Base-by-base conservation (phyloP, 1,140 invertebrate species). In the Drosophila mauritiana region DNA sequence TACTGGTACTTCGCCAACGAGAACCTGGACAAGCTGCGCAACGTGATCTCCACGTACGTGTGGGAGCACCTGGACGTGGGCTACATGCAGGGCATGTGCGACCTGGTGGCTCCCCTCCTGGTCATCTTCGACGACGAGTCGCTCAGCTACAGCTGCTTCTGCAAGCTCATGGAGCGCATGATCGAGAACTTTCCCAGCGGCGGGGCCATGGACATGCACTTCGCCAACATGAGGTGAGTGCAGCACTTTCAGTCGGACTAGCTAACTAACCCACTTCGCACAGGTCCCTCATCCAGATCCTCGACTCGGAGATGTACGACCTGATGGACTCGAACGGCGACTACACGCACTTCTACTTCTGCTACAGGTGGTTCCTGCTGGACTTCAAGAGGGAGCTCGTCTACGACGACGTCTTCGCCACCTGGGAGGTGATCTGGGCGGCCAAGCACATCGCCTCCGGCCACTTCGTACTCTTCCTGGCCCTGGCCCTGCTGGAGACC, bases 341-440 rank as follows among this genome's bases (percentile, higher is more conserved):
- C 92, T 98, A 98, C 92, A 98, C 97, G 13, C 97, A 99, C 92
- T 98, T 99, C 92, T 99, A 98, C 93, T 99, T 99, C 93, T 98
- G 97, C 91, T 99, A 99, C 92, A 95, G 98, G 54, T 99, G 98
- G 98, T 95, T 95, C 92, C 90, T 95, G 55, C 92, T 95, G n/a
- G 95, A 95, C 89, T 95, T 95, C 83, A 95, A 95, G 83, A 82
- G 95, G 93, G 98, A 99, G 93, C 93, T 99, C 63, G 93, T 97
- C 8, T 98, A 99, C 91, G 96, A 98, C 76, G 97, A 98, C 90
- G 96, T 98, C 52, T 98, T 98, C 91, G 93, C 94, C n/a, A 96
- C 97, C 0, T 99, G 98, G 98, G 98, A 99, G 93, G 94, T 96
- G 36, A 98, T 99, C 76, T 99, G 98, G 98, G 96, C 97, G n/a